Evolutionary conservation across 2,888 invertebrate species (phyloP).

Genomic region (Cosmia trapezina): DNA sequence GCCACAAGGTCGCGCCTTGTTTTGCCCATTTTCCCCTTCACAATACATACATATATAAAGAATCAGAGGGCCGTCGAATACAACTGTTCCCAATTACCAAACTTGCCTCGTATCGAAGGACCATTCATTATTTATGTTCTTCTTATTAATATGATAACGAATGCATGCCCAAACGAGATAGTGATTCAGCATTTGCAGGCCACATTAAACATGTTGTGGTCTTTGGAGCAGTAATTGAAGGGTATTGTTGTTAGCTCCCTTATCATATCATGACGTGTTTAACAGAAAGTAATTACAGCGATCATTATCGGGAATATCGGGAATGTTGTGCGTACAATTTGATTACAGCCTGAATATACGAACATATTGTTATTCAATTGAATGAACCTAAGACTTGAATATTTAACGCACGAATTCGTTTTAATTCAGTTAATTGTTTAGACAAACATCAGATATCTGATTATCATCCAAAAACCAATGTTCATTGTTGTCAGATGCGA

Average conservation of each 20-base stretch:
- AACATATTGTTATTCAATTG: conserved; percentile 7
- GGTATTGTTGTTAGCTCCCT: conserved; percentile 35
- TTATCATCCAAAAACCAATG: conserved; percentile 4
- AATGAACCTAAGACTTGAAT: conserved; percentile 6
- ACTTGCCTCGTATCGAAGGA: conserved; percentile 61
- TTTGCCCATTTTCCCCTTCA: conserved; percentile 42
- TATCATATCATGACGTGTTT: conserved; percentile 24
- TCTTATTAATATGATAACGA: conserved; percentile 76
- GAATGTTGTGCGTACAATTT: conserved; percentile 10
- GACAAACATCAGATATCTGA: conserved; percentile 9
- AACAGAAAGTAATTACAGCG: conserved; percentile 29
- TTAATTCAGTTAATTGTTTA: conserved; percentile 30
- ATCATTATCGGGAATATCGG: conserved; percentile 20
- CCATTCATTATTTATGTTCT: conserved; percentile 69
- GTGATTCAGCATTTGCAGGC: conserved; percentile 61
- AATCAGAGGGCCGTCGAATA: conserved; percentile 57
- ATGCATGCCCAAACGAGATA: conserved; percentile 71
- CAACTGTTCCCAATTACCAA: conserved; percentile 63
- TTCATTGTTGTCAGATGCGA: conserved; percentile 10
- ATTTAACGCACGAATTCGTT: neutral
- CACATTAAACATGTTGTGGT: conserved; percentile 65
- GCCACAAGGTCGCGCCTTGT: conserved; percentile 55
- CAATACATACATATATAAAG: conserved; percentile 38
- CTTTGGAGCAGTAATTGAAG: conserved; percentile 51
- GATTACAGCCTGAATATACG: conserved; percentile 7